Evolutionary conservation across 2,797 vertebrate species (phyloP).

Genomic region (Microchirus variegatus): DNA sequence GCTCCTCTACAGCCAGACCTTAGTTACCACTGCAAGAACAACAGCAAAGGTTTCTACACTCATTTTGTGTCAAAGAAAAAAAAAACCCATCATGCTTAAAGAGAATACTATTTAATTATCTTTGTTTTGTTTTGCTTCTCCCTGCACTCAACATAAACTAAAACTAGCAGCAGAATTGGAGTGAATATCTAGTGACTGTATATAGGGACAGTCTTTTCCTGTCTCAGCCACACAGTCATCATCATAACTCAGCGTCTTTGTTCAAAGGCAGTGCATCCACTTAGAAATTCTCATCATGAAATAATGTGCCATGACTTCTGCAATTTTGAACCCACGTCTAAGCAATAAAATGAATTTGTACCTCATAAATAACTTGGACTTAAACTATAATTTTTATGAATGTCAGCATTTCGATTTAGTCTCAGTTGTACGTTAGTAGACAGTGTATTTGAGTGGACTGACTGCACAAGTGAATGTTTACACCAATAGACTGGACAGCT

Average conservation of each 20-base stretch:
- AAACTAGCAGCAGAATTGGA: slow-evolving; percentile 24
- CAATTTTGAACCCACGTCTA: slow-evolving; percentile 37
- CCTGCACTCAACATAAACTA: slow-evolving; percentile 30
- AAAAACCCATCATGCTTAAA: slow-evolving; percentile 14
- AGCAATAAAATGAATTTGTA: slow-evolving; percentile 54
- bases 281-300: slow-evolving; percentile 13
- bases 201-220: slow-evolving; percentile 15
- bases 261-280: slow-evolving; percentile 20
- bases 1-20: slow-evolving; percentile 60
- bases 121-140: slow-evolving; percentile 21
- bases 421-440: no score
- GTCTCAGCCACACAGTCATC: slow-evolving; percentile 25
- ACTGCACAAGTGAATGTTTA: no score
- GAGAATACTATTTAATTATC: slow-evolving; percentile 37
- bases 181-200: slow-evolving; percentile 1
- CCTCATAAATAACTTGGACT: slow-evolving; percentile 27
- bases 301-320: slow-evolving; percentile 52
- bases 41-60: slow-evolving; percentile 48
- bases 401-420: no score
- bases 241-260: slow-evolving; percentile 11
- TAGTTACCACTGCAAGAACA: slow-evolving; percentile 53
- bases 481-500: no score
- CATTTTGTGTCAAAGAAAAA: slow-evolving; percentile 32
- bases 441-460: no score
- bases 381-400: neutral